Evolutionary conservation across 1,140 invertebrate species (phyloP).

Genomic region (Nasonia longicornis): DNA sequence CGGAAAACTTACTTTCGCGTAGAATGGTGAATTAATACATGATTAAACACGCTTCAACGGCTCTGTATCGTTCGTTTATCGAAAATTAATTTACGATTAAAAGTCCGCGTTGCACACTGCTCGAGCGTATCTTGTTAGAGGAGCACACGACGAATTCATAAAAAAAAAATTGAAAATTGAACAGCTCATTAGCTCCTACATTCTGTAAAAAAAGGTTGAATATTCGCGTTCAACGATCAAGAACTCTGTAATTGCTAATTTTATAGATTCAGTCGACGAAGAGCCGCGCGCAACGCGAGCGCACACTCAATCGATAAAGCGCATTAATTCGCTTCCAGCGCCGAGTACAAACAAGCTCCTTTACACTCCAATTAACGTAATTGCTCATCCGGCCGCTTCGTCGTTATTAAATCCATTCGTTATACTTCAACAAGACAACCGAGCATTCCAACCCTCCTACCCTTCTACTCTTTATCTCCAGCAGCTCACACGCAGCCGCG

Average conservation of each 20-base stretch:
- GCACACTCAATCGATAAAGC: not conserved
- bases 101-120: no score
- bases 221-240: not conserved
- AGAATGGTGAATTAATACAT: no score
- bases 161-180: no score
- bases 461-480: no score
- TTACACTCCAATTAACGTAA: slow-evolving; percentile 24
- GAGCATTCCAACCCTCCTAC: not conserved
- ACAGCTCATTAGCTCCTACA: no score
- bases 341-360: not conserved
- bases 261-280: not conserved
- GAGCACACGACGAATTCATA: no score
- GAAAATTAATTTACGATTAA: no score
- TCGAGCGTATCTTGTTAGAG: no score
- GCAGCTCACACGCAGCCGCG: not conserved
- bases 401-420: slow-evolving; percentile 31
- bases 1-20: no score
- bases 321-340: not conserved
- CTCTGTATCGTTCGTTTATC: no score
- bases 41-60: no score
- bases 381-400: not conserved
- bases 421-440: slow-evolving; percentile 8
- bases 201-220: not conserved
- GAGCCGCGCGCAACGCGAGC: not conserved
- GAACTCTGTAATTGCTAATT: not conserved